Evolutionary conservation across 2,113 vertebrate species (phyloP), one percentile per base, ranked within the genome.

Genomic region (Ibidorhyncha struthersii): DNA sequence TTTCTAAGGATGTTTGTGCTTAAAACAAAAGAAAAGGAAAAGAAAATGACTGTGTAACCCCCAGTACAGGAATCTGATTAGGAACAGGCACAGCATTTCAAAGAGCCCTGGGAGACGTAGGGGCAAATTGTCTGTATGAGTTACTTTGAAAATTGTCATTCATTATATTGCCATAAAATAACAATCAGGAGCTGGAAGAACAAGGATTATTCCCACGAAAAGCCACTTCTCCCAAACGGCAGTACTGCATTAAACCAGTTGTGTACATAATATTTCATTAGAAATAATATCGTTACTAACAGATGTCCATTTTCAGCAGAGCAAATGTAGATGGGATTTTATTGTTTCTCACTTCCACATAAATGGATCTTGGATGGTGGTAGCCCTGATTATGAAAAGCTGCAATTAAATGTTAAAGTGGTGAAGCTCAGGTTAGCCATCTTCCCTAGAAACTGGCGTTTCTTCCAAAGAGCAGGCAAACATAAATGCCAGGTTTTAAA

Each of bases 261-360:
- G 96, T 89, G 93, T 94, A 87, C 71, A 80, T 96, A 97, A 97
- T 95, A 94, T 98, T 98, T 98, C 94, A 85, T 97, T 95, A 94
- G 97, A 92, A 90, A 86, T 85, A 90, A 86, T 97, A 97, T 97
- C 30, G 93, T 97, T 98, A 98, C 85, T 79, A 97, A 95, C 86
- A 67, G 95, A 93, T 96, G 96, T 95, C 93, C 89, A 66, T 98
- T 98, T 84, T 66, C 85, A 70, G 56, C 84, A 67, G 59, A 56
- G 86, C 79, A 96, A 97, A 90, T 53, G 82, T 93, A 86, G 96
- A 97, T 70, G 90, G 86, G 96, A 98, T 98, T 98, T 96, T 45
- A 93, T 97, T 96, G 80, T 98, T 98, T 97, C 93, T 94, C 79
- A 95, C 96, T 97, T 93, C 73, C 93, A 93, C 89, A 67, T 97